Conservation (phyloP, 2,113 vertebrate genomes). For the Excalfactoria chinensis region DNA sequence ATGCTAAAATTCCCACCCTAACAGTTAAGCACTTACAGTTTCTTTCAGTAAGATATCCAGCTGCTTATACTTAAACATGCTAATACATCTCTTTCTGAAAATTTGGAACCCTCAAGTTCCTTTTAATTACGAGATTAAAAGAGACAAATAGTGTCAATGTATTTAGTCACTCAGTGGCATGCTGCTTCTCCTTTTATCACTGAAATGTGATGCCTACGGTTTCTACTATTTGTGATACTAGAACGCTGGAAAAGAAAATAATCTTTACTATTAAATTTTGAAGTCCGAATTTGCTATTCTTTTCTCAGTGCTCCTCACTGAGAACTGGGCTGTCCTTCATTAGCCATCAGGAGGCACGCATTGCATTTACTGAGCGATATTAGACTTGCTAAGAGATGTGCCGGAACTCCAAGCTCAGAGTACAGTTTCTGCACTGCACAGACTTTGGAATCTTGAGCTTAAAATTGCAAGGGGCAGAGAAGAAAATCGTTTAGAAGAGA, state of each 20-base stretch:
- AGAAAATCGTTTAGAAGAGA: neutral
- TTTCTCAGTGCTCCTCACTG: neutral
- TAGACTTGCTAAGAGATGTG: neutral
- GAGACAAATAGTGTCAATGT: conserved; percentile 6
- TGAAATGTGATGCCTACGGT: conserved; percentile 6
- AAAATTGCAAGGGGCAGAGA: neutral
- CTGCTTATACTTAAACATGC: neutral
- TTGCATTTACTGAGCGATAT: neutral
- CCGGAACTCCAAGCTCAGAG: neutral
- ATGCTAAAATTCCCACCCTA: neutral
- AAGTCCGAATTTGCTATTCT: neutral
- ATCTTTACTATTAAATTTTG: neutral
- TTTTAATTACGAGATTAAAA: conserved; percentile 34
- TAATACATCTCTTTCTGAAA: conserved; percentile 21
- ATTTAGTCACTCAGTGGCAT: neutral
- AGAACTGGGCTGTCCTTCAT: neutral
- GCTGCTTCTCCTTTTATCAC: conserved; percentile 31
- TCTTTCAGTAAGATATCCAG: conserved; percentile 9
- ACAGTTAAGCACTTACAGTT: neutral
- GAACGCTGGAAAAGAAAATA: neutral
- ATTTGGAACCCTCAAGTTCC: neutral
- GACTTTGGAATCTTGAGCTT: neutral
- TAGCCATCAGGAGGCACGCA: neutral
- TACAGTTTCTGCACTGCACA: neutral
- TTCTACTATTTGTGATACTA: neutral